Base-by-base conservation (phyloP, 1,140 invertebrate genomes). In the Diuraphis noxia region DNA sequence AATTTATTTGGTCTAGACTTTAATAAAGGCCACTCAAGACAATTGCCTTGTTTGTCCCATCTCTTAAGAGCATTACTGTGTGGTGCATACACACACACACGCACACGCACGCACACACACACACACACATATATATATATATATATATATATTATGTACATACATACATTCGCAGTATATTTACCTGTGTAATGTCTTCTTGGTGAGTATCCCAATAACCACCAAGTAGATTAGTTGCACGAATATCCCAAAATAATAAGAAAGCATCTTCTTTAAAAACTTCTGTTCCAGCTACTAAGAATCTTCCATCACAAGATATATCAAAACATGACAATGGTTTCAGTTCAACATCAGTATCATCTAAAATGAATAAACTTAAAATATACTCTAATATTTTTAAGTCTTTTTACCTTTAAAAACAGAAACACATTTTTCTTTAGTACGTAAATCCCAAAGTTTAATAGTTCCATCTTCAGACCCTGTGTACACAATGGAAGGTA, bases 181-280 rank as follows among this genome's bases (percentile, higher is more conserved):
- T 94, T 0, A 98, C 95, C 94, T 96, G 95, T 49, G 97, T 97
- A 23, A 98, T 95, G 93, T 98, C 97, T 94, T 98, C 97, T 92
- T 96, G 95, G 93, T 98, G 97, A 43, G 96, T 96, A 93, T 98
- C 96, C 96, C 96, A 97, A 93, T 98, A 99, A 21, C 96, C 97
- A 7, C 98, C 98, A 9, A 98, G 93, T 25, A 97, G 94, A 92
- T 95, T 95, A 1, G 95, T 93, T 88, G 94, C 95, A 92, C 97
- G 94, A 38, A 96, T 93, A 94, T 98, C 97, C 96, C 97, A 98
- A 94, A 98, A 98, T 63, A 98, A 93, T 49, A 98, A 95, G 93
- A 95, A 97, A 25, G 96, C 95, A 93, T 97, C 96, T 72, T 95
- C 95, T 92, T 95, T 95, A 90, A 95, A 94, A 36, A 96, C 94